Conservation (phyloP, 1,140 invertebrate species). For the Cardiocondyla obscurior region DNA sequence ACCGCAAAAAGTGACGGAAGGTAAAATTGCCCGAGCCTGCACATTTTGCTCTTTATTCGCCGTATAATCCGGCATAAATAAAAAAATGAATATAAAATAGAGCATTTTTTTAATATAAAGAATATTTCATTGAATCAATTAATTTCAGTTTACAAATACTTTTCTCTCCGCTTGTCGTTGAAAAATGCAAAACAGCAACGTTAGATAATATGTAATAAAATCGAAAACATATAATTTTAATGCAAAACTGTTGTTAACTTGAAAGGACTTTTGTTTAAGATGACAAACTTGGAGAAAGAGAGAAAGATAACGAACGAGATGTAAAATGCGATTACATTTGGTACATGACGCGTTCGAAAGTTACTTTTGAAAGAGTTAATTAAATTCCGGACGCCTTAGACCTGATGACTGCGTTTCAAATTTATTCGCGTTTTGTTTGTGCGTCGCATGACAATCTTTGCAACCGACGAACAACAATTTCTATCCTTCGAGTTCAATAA, state of each 20-base stretch:
- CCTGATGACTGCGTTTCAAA: background rate
- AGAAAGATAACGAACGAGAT: no score
- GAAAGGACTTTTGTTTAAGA: background rate
- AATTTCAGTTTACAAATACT: background rate
- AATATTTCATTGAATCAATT: constrained; percentile 14
- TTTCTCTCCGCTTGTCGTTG: background rate
- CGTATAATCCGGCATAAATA: background rate
- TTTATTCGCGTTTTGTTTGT: background rate
- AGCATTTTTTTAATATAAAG: background rate
- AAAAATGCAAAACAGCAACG: background rate
- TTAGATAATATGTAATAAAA: background rate
- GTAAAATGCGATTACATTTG: background rate
- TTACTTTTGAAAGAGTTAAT: background rate
- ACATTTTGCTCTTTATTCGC: background rate
- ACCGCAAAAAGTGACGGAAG: constrained; percentile 1
- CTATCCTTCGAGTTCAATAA: constrained; percentile 71
- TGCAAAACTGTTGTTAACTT: background rate
- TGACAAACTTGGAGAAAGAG: background rate
- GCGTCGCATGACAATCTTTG: constrained; percentile 56
- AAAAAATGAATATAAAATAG: constrained; percentile 18
- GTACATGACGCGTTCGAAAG: background rate
- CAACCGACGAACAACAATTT: constrained; percentile 67
- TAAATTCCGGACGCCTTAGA: constrained; percentile 7
- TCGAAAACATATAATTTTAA: background rate
- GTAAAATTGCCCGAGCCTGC: constrained; percentile 16